Conservation (phyloP, 2,113 vertebrate species). For the Notiomystis cincta region DNA sequence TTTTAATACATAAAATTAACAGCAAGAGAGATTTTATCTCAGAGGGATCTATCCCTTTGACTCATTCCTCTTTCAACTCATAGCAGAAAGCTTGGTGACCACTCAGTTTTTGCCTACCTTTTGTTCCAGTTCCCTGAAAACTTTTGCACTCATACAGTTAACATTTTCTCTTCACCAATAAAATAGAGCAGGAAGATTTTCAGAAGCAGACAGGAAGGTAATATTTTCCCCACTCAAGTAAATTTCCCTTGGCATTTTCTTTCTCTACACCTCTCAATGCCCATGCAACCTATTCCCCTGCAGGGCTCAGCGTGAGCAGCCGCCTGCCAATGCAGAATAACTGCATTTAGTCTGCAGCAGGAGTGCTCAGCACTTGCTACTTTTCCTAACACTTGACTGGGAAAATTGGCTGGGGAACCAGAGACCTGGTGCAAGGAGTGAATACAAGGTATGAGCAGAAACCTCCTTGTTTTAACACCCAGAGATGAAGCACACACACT, state of each 20-base stretch:
- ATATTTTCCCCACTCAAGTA: background rate
- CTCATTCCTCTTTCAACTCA: background rate
- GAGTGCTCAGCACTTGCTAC: background rate
- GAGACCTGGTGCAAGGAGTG: background rate
- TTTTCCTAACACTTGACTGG: background rate
- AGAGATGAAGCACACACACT: background rate
- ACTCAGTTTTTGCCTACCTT: background rate
- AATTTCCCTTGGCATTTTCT: constrained; percentile 32
- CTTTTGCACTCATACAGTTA: background rate
- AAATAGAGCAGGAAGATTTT: background rate
- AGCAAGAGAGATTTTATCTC: background rate
- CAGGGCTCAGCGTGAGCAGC: constrained; percentile 25
- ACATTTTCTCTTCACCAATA: background rate
- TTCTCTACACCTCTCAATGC: background rate
- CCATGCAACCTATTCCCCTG: background rate
- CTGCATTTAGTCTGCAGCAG: background rate
- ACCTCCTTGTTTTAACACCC: background rate
- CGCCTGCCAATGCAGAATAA: background rate
- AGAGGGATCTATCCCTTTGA: background rate
- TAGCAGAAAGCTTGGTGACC: background rate
- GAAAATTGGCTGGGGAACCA: constrained; percentile 21
- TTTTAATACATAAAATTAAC: background rate
- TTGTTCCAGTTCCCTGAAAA: background rate
- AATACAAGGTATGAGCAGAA: background rate
- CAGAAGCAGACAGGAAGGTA: background rate